Evolutionary conservation across 2,113 vertebrate genomes (phyloP), one percentile per base, ranked within the genome.

Genomic region (Cricetomys ansorgei): DNA sequence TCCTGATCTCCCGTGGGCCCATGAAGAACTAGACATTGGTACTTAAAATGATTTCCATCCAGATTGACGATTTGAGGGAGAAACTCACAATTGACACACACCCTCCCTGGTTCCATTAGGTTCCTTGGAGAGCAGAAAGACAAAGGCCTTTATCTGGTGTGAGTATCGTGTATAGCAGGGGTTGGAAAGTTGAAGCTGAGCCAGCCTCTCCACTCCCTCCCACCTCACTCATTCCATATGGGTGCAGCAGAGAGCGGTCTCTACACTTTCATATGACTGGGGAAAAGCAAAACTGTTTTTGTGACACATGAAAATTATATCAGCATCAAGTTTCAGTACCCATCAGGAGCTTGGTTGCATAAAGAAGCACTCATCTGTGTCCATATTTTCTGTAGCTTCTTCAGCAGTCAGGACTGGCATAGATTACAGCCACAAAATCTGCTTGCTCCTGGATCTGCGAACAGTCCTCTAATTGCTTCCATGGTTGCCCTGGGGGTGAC

Each of bases 201-300:
- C 87, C 76, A 77, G 43, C 75, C 65, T 45, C 50, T 83, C 7
- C 3, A 9, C 34, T 43, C 45, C 57, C 3, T 7, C 16, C 29
- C 23, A 3, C 11, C 53, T 16, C 5, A 1, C 50, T 45, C 84
- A 3, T 53, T 94, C 40, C 62, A 53, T 37, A 55, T 31, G 37
- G 62, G 16, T 89, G 7, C 64, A 62, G 29, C 93, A 87, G 69
- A 92, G 83, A 62, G 69, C 9, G 48, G 13, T 50, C 93, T 94
- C 93, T 62, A 76, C 88, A 67, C 88, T 80, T 96, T 88, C 80
- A 53, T 90, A 64, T 8, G 16, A 59, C 55, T 88, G 70, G 50
- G 23, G 43, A 64, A 65, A 73, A 87, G 57, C 77, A 86, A 27
- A 86, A n/a, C 31, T 73, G 1, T 17, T 62, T 83, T 86, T 85